A percentile compares a stretch with the other conserved stretches of the same genome.
phyloP scores from a whole-genome alignment of 2,888 invertebrate genomes.

The Ellobium chinense region DNA sequence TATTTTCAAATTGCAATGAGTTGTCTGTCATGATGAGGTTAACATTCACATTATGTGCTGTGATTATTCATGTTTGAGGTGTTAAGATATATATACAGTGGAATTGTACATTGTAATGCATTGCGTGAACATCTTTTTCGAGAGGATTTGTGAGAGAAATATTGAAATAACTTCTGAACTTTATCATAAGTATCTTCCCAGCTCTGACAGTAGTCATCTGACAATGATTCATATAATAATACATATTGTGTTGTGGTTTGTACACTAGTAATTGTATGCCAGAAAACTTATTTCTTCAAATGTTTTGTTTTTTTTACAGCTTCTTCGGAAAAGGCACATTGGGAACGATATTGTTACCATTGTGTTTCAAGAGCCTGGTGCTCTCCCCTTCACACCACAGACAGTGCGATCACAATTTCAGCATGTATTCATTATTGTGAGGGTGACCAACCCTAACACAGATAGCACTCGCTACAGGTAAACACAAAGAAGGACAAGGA shows the following conservation, averaged over 20 bases:
- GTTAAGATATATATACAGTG: too few relatives aligned
- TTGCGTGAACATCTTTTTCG: too few relatives aligned
- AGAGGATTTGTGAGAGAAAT: too few relatives aligned
- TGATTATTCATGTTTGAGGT: too few relatives aligned
- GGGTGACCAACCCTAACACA: constrained; percentile 87
- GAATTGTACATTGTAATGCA: too few relatives aligned
- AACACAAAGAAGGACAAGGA: not conserved
- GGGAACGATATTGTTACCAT: constrained; percentile 99
- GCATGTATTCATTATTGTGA: constrained; percentile 96
- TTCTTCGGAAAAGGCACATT: constrained; percentile 95
- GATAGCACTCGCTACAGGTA: constrained; percentile 93
- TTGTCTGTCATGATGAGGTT: too few relatives aligned
- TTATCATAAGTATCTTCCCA: too few relatives aligned
- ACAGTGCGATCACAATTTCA: constrained; percentile 98
- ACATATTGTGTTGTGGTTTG: not conserved
- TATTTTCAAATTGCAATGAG: too few relatives aligned
- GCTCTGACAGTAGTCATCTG: too few relatives aligned
- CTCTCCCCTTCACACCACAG: constrained; percentile 94
- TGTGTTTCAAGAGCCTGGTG: constrained; percentile 93
- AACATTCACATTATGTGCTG: too few relatives aligned
- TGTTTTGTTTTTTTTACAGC: constrained; percentile 75
- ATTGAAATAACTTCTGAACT: too few relatives aligned
- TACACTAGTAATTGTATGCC: not conserved
- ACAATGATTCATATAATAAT: too few relatives aligned
- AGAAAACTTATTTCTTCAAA: not conserved